phyloP scores from a whole-genome alignment of 2,888 invertebrate genomes.

The Eudemis profundana region DNA sequence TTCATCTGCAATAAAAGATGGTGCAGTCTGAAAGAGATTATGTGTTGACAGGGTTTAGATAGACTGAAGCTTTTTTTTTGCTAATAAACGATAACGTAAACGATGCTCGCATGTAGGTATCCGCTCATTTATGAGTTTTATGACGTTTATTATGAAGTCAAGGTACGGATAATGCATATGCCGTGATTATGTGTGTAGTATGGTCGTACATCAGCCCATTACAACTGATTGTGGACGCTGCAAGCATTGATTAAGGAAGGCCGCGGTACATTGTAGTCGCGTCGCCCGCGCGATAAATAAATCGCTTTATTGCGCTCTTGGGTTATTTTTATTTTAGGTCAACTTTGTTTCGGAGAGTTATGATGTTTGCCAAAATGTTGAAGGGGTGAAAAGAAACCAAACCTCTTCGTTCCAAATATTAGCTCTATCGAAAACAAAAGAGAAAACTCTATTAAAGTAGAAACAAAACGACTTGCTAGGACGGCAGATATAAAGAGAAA shows the following conservation, averaged over 20 bases:
- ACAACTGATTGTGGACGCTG: conserved; percentile 74
- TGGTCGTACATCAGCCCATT: conserved; percentile 74
- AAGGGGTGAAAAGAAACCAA: not conserved
- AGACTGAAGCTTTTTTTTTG: too few species aligned
- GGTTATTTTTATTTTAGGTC: conserved; percentile 42
- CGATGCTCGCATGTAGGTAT: too few species aligned
- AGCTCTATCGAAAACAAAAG: not conserved
- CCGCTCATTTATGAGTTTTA: too few species aligned
- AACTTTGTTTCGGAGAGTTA: conserved; percentile 26
- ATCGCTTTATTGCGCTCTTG: conserved; percentile 39
- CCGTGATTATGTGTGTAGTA: conserved; percentile 46
- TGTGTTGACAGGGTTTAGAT: too few species aligned
- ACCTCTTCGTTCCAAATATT: not conserved
- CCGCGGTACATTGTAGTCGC: conserved; percentile 62
- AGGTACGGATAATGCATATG: conserved; percentile 41
- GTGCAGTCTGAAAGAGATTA: too few species aligned
- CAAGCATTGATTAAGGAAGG: conserved; percentile 76
- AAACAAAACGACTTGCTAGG: too few species aligned
- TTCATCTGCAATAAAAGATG: too few species aligned
- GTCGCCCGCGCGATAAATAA: conserved; percentile 49
- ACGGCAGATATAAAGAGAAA: too few species aligned
- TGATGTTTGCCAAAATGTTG: conserved; percentile 15
- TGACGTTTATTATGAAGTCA: conserved; percentile 1
- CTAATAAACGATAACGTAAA: too few species aligned
- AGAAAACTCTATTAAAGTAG: too few species aligned